Evolutionary conservation across 2,888 invertebrate species (phyloP).

Genomic region (Subacronicta megacephala): DNA sequence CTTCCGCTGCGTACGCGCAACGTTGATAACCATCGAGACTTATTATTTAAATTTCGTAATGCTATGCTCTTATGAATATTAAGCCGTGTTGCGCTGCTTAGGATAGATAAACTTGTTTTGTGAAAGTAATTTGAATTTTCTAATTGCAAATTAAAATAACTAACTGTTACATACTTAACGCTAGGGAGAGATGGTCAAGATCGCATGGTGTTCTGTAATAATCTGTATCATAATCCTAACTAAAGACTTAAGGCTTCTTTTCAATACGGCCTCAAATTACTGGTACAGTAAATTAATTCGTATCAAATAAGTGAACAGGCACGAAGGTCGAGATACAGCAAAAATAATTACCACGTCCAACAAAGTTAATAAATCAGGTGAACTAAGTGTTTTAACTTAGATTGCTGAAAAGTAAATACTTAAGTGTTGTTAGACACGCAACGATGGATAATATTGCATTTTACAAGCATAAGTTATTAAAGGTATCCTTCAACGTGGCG

Average conservation of each 20-base stretch:
- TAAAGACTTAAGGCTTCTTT: too few relatives aligned
- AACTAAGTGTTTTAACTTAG: slow-evolving; percentile 31
- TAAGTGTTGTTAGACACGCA: slow-evolving; percentile 42
- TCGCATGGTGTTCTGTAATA: too few relatives aligned
- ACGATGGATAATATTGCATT: slow-evolving; percentile 29
- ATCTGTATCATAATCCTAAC: too few relatives aligned
- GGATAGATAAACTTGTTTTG: slow-evolving; percentile 13
- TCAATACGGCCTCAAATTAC: not conserved
- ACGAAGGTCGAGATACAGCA: slow-evolving; percentile 33
- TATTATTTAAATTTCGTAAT: slow-evolving; percentile 56
- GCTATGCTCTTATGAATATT: slow-evolving; percentile 44
- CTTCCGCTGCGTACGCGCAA: slow-evolving; percentile 69
- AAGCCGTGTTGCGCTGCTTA: slow-evolving; percentile 23
- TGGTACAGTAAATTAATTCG: slow-evolving; percentile 14
- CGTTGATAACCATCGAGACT: slow-evolving; percentile 66
- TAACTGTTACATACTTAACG: too few relatives aligned
- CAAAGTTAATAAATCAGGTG: slow-evolving; percentile 35
- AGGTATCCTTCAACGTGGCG: slow-evolving; percentile 9
- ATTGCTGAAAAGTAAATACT: slow-evolving; percentile 39
- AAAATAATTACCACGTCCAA: slow-evolving; percentile 34
- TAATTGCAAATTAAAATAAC: too few relatives aligned
- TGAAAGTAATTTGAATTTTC: slow-evolving; percentile 5
- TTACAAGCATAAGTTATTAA: slow-evolving; percentile 38
- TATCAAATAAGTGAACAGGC: slow-evolving; percentile 23
- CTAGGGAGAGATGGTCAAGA: too few relatives aligned